Base-by-base conservation (phyloP, 92 coral and sea anemone species). In the Muricea muricata region DNA sequence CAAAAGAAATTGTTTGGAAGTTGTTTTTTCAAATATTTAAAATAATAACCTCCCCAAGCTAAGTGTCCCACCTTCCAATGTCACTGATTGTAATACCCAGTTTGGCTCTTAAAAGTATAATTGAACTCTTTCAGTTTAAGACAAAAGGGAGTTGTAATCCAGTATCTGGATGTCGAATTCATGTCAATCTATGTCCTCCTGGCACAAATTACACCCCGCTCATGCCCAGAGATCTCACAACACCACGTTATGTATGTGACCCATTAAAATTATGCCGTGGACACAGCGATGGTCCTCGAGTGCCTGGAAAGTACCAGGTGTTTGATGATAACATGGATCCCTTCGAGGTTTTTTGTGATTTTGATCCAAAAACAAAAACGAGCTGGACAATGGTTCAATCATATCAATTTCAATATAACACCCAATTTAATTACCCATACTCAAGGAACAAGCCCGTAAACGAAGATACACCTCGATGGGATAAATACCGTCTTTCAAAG, bases 311-410 rank as follows among this genome's bases (percentile, higher is more conserved):
- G 33, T 75, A 75, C 65, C 28, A 45, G 33, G 40, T 75, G 40
- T 15, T 48, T 12, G 81, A 75, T 28, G 47, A 11, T 30, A 26
- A 75, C 45, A 28, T 29, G 41, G 29, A 75, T 15, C 39, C 24
- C 33, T 75, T 25, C 54, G 65, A 75, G 5, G 81, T 75, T 48
- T 75, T 25, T 29, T 75, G 81, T 47, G 42, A 75, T 48, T 75
- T 75, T 75, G 65, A 48, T 48, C 10, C 3, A 11, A 54, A 15
- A 12, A n/a, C 81, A 6, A 28, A 41, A 21, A 35, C 21, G 54
- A 26, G 57, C 0, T 75, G 81, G 81, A 75, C 81, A 12, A 45
- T 75, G 23, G 39, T 75, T 47, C 81, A 50, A 21, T 75, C 81
- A 11, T 75, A 75, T 26, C 30, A 29, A 21, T 12, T 1, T 17